Conservation (phyloP, 1,140 invertebrate genomes). For the Drosophila virilis region DNA sequence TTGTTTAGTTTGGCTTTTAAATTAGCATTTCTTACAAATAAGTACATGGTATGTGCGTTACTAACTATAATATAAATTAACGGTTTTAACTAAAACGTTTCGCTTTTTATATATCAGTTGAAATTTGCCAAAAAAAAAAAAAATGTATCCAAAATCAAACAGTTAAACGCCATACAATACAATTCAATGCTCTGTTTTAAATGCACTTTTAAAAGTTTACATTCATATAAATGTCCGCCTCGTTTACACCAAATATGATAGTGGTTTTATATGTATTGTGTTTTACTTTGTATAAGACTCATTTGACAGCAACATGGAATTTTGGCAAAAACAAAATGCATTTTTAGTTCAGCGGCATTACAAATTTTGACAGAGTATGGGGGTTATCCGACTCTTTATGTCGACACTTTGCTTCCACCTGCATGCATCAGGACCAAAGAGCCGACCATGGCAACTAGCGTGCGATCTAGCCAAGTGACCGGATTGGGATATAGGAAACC, state of each 20-base stretch:
- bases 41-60: conserved; percentile 67
- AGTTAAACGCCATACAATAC: conserved; percentile 32
- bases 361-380: neutral
- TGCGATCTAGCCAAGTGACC: conserved; percentile 95
- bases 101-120: conserved; percentile 26
- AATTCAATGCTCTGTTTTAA: conserved; percentile 64
- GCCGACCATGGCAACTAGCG: conserved; percentile 90
- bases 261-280: conserved; percentile 43
- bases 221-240: conserved; percentile 63
- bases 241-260: conserved; percentile 57
- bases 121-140: conserved; percentile 12
- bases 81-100: conserved; percentile 46
- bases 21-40: conserved; percentile 68
- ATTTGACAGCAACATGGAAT: conserved; percentile 59
- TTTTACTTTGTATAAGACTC: conserved; percentile 47
- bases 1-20: conserved; percentile 18
- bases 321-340: conserved; percentile 62
- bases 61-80: conserved; percentile 56
- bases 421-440: conserved; percentile 85
- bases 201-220: conserved; percentile 73
- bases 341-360: conserved; percentile 37
- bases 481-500: conserved; percentile 93
- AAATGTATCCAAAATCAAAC: conserved; percentile 37
- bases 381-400: conserved; percentile 28
- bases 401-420: conserved; percentile 53